Percentiles rank a stretch among this genome's conserved stretches.
Evolutionary conservation across 2,113 vertebrate species (phyloP).

Genomic region (Gambusia affinis): DNA sequence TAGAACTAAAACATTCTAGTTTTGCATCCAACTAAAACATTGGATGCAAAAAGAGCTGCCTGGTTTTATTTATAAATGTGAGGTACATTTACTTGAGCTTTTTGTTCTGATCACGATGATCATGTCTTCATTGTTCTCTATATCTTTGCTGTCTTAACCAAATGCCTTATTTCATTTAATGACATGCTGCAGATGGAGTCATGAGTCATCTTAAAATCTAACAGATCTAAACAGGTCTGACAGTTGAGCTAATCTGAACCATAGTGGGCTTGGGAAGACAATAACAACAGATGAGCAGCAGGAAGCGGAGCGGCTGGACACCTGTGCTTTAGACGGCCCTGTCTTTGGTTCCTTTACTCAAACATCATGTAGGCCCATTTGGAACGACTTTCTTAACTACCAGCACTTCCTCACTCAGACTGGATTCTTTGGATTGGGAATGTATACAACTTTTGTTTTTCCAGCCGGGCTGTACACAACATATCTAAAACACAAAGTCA

Average conservation of each 20-base stretch:
- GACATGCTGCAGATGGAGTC: conserved; percentile 61
- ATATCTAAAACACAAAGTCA: conserved; percentile 12
- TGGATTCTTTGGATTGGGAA: conserved; percentile 24
- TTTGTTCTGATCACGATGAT: conserved; percentile 32
- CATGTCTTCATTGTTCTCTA: not conserved
- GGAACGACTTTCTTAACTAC: conserved; percentile 12
- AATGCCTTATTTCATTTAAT: conserved; percentile 39
- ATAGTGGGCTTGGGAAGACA: conserved; percentile 55
- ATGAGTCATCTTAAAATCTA: conserved; percentile 73
- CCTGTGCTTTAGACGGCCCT: conserved; percentile 57
- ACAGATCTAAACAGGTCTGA: conserved; percentile 73
- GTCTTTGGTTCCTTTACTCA: conserved; percentile 31
- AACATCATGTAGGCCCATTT: conserved; percentile 36
- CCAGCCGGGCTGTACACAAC: conserved; percentile 4
- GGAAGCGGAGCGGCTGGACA: conserved; percentile 64
- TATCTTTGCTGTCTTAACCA: conserved; percentile 8
- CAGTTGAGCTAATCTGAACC: conserved; percentile 70
- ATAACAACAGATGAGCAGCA: conserved; percentile 64
- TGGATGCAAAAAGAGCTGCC: not conserved
- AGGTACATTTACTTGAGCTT: not conserved
- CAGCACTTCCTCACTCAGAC: conserved; percentile 12
- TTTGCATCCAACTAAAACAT: not conserved
- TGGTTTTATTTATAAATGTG: not conserved
- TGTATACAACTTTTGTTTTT: conserved; percentile 34
- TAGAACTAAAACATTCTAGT: no score